Conservation (phyloP, 2,113 vertebrate genomes). For the Porphyrio hochstetteri region DNA sequence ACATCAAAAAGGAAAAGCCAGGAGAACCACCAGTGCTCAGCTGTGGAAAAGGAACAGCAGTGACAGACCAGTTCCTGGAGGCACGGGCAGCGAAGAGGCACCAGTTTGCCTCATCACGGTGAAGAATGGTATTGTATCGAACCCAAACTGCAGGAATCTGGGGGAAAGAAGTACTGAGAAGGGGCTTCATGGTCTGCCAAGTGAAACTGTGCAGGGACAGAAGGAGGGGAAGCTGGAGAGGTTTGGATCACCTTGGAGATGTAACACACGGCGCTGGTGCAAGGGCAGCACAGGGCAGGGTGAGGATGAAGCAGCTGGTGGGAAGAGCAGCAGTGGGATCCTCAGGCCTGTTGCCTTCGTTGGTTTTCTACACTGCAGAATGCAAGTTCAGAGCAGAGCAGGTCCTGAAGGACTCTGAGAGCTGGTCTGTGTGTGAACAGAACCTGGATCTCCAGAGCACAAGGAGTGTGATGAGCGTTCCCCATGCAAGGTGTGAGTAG, state of each 20-base stretch:
- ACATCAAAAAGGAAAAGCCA: not conserved
- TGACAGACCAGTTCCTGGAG: fast-evolving
- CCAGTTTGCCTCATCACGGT: fast-evolving
- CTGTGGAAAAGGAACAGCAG: not conserved
- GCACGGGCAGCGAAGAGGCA: not conserved
- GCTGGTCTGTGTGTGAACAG: not conserved
- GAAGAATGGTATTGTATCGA: not conserved
- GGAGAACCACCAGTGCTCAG: not conserved
- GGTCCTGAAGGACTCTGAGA: not conserved
- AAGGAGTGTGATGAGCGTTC: not conserved
- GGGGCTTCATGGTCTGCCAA: not conserved
- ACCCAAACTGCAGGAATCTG: not conserved
- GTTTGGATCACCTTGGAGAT: not conserved
- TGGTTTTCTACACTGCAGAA: not conserved
- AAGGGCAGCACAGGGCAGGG: not conserved
- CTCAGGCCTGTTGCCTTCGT: not conserved
- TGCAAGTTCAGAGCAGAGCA: not conserved
- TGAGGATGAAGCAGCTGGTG: not conserved
- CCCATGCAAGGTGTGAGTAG: not conserved
- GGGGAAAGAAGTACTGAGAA: not conserved
- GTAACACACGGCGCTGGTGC: fast-evolving
- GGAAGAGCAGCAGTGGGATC: not conserved
- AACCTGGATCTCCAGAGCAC: not conserved
- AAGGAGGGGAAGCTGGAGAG: not conserved
- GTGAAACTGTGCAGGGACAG: not conserved